Evolutionary conservation across 2,797 vertebrate genomes (phyloP).

Genomic region (Acanthopagrus latus): DNA sequence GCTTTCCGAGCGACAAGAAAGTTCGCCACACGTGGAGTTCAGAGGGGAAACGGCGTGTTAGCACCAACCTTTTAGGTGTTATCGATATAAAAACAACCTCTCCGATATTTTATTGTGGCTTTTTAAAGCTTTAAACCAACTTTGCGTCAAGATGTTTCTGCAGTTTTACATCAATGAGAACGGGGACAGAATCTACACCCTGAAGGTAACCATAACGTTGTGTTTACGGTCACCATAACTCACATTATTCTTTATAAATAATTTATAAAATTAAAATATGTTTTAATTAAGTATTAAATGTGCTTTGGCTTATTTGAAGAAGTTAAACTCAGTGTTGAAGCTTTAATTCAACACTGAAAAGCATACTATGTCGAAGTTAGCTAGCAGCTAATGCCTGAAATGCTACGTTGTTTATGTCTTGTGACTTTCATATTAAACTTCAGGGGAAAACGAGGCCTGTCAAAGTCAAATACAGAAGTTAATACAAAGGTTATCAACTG

Average conservation of each 20-base stretch:
- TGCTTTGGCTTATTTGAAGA: not conserved
- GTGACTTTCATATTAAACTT: not conserved
- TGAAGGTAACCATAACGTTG: slow-evolving; percentile 84
- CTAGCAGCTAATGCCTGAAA: not conserved
- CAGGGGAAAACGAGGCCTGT: not conserved
- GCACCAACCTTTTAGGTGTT: fast-evolving
- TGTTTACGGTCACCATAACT: slow-evolving; percentile 20
- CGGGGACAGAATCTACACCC: slow-evolving; percentile 91
- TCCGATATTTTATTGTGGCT: not conserved
- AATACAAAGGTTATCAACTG: not conserved
- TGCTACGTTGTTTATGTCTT: too few species aligned
- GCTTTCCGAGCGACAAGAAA: fast-evolving
- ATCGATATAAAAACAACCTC: not conserved
- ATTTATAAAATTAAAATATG: too few species aligned
- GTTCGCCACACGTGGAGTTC: slow-evolving; percentile 58
- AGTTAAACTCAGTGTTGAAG: fast-evolving
- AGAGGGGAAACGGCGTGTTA: fast-evolving
- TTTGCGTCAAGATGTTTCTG: slow-evolving; percentile 86
- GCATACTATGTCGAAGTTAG: not conserved
- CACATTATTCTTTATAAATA: not conserved
- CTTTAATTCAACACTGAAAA: fast-evolving
- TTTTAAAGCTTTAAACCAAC: not conserved
- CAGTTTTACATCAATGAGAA: slow-evolving; percentile 88
- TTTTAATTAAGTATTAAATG: fast-evolving
- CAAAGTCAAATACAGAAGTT: not conserved